Percentiles rank a stretch among this genome's conserved stretches.
These are phyloP conservation scores for Galagoides demidoff DNA, from an alignment of 2,797 vertebrate species.

Conservation along the genomic window DNA sequence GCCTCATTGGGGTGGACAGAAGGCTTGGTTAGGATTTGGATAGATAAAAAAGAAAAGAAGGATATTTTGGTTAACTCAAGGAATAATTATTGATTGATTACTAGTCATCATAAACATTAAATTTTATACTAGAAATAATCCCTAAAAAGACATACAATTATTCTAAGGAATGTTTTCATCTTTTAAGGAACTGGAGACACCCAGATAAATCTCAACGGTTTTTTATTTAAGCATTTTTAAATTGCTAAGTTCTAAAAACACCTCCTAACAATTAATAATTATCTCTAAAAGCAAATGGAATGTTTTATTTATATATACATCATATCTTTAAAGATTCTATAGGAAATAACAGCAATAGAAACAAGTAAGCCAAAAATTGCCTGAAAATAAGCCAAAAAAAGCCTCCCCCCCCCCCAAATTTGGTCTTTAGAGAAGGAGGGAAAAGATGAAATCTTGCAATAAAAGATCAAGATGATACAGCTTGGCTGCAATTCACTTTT, in stretches of 20 bases:
- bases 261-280: background rate
- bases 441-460: background rate
- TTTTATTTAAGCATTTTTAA: background rate
- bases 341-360: background rate
- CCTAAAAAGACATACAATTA: background rate
- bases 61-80: background rate
- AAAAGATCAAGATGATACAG: background rate
- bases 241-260: background rate
- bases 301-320: background rate
- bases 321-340: background rate
- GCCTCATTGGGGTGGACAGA: background rate
- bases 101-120: background rate
- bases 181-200: background rate
- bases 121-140: background rate
- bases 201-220: background rate
- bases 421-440: background rate
- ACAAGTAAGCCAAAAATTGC: background rate
- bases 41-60: background rate
- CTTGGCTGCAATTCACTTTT: accelerated
- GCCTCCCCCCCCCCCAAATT: background rate
- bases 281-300: background rate
- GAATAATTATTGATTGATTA: background rate
- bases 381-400: background rate
- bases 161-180: background rate
- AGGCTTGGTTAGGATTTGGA: background rate